Percentiles rank a stretch among this genome's conserved stretches.
Evolutionary conservation across 2,113 vertebrate genomes (phyloP).

Genomic region (Pygoscelis antarcticus): DNA sequence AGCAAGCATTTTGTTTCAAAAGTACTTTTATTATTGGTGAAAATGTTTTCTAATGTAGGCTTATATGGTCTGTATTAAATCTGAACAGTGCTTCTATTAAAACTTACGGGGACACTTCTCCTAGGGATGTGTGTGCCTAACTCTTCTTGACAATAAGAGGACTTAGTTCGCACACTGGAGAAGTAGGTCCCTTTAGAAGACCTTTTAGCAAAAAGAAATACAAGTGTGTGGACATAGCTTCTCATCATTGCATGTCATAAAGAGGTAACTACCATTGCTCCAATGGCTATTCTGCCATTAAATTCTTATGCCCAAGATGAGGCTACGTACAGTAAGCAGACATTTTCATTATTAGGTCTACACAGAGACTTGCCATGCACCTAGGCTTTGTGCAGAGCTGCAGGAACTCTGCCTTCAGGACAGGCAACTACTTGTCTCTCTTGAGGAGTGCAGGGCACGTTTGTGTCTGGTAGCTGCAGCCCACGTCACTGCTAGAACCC

Average conservation of each 20-base stretch:
- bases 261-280: neutral
- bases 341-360: neutral
- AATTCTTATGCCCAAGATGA: neutral
- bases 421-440: neutral
- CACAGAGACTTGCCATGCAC: neutral
- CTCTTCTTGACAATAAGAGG: neutral
- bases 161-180: neutral
- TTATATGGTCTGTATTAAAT: constrained; percentile 5
- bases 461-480: neutral
- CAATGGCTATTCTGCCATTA: neutral
- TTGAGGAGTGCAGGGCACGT: neutral
- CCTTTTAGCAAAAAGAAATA: neutral
- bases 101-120: neutral
- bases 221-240: neutral
- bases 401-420: neutral
- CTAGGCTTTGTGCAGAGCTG: neutral
- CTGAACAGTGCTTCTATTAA: neutral
- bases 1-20: constrained; percentile 47
- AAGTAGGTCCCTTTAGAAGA: neutral
- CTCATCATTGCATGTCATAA: neutral
- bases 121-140: neutral
- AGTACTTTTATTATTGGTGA: constrained; percentile 29
- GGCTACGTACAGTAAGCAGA: neutral
- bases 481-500: neutral
- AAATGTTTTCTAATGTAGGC: constrained; percentile 1